Percentiles rank a stretch among this genome's conserved stretches.
These are phyloP conservation scores for Neotoxoptera formosana DNA, from an alignment of 1,140 invertebrate genomes.

Conservation along the genomic window DNA sequence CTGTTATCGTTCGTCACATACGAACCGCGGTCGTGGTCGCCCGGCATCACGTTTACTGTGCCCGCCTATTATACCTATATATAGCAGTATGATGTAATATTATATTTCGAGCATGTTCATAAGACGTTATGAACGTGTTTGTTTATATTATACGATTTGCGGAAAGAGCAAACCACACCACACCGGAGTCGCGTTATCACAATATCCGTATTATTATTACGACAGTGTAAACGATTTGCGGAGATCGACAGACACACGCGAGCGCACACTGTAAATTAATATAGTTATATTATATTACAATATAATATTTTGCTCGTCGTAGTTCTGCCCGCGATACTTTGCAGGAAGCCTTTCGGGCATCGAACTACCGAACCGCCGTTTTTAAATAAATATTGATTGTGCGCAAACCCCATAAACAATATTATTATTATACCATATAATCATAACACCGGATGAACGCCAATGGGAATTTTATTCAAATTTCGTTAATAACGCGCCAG, in stretches of 20 bases:
- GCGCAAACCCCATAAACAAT: background rate
- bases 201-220: background rate
- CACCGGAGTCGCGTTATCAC: background rate
- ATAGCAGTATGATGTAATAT: too few species aligned
- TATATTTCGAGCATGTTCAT: background rate
- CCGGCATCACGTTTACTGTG: too few species aligned
- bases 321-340: background rate
- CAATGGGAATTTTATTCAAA: background rate
- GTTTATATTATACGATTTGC: background rate
- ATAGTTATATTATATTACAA: background rate
- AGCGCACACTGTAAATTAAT: background rate
- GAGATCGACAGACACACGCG: background rate
- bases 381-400: conserved; percentile 11
- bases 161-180: background rate
- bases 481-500: background rate
- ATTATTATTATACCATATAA: background rate
- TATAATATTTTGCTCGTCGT: background rate
- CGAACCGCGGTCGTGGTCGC: background rate
- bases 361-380: background rate
- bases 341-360: background rate
- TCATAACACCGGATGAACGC: background rate
- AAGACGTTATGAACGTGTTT: background rate
- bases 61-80: background rate
- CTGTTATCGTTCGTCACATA: background rate
- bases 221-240: background rate